phyloP scores from a whole-genome alignment of 1,140 invertebrate species.

The Galendromus occidentalis region DNA sequence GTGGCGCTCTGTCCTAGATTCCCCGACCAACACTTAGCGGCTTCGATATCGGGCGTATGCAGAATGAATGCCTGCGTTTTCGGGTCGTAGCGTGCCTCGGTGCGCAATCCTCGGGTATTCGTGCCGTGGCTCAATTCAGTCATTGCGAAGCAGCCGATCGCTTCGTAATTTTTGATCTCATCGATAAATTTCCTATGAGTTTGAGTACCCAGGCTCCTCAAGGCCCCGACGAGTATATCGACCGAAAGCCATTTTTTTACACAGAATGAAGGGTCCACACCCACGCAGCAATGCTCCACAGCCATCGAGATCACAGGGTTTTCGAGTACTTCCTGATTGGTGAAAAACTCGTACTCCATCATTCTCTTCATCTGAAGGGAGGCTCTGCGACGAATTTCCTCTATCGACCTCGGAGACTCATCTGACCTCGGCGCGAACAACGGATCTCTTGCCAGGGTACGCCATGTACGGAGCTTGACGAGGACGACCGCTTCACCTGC shows the following conservation, averaged over 20 bases:
- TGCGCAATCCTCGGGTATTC: constrained; percentile 72
- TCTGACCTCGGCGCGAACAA: constrained; percentile 41
- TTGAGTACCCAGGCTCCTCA: constrained; percentile 51
- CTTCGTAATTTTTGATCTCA: constrained; percentile 44
- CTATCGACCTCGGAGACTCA: constrained; percentile 30
- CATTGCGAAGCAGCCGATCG: constrained; percentile 59
- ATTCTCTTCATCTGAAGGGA: constrained; percentile 39
- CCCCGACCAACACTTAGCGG: constrained; percentile 85
- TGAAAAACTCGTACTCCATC: constrained; percentile 40
- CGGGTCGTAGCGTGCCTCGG: constrained; percentile 66
- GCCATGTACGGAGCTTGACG: constrained; percentile 55
- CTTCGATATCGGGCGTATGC: constrained; percentile 76
- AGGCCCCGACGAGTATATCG: constrained; percentile 21
- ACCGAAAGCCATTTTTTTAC: constrained; percentile 38
- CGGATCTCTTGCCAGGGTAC: constrained; percentile 52
- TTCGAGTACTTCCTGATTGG: constrained; percentile 34
- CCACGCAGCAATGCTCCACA: constrained; percentile 34
- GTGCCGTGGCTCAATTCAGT: constrained; percentile 86
- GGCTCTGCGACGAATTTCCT: constrained; percentile 43
- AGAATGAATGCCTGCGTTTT: constrained; percentile 54
- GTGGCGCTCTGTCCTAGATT: constrained; percentile 69
- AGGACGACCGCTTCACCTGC: constrained; percentile 14
- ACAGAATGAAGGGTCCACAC: constrained; percentile 43
- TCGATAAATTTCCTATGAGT: constrained; percentile 47
- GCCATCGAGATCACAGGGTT: constrained; percentile 28